Evolutionary conservation across 2,888 invertebrate species (phyloP).

Genomic region (Blastobasis adustella): DNA sequence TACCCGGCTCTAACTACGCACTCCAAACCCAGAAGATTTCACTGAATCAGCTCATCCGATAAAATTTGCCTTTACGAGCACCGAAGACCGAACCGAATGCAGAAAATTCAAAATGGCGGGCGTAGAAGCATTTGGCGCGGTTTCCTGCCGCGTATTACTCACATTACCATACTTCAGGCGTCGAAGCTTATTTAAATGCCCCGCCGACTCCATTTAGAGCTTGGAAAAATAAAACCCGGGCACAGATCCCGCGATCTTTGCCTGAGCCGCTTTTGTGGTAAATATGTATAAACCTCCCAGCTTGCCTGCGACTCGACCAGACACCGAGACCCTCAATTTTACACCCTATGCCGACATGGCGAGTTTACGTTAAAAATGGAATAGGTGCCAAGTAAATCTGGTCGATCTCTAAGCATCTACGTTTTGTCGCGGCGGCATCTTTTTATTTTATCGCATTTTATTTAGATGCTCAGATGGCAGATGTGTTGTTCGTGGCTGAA

Average conservation of each 20-base stretch:
- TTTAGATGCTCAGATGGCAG: conserved; percentile 68
- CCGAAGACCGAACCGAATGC: conserved; percentile 27
- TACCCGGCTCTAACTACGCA: too few species aligned
- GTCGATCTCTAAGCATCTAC: conserved; percentile 59
- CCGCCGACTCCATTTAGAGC: conserved; percentile 75
- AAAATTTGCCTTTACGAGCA: background rate
- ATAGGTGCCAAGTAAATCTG: conserved; percentile 21
- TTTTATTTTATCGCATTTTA: conserved; percentile 72
- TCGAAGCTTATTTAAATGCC: conserved; percentile 74
- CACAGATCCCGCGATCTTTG: conserved; percentile 70
- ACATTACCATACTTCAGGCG: conserved; percentile 74
- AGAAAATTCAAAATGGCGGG: conserved; percentile 64
- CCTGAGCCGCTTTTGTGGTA: conserved; percentile 74
- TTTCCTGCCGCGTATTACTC: conserved; percentile 69
- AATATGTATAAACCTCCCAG: conserved; percentile 69
- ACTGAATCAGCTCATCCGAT: too few species aligned
- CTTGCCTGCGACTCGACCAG: conserved; percentile 22
- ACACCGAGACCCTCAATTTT: conserved; percentile 19
- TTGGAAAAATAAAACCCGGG: conserved; percentile 72
- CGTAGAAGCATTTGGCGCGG: conserved; percentile 45
- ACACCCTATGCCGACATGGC: conserved; percentile 24
- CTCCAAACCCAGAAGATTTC: too few species aligned
- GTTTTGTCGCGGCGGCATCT: conserved; percentile 65
- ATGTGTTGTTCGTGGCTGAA: conserved; percentile 57
- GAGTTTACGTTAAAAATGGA: conserved; percentile 2